Evolutionary conservation across 2,113 vertebrate species (phyloP), one percentile per base, ranked within the genome.

Genomic region (Struthidea cinerea): DNA sequence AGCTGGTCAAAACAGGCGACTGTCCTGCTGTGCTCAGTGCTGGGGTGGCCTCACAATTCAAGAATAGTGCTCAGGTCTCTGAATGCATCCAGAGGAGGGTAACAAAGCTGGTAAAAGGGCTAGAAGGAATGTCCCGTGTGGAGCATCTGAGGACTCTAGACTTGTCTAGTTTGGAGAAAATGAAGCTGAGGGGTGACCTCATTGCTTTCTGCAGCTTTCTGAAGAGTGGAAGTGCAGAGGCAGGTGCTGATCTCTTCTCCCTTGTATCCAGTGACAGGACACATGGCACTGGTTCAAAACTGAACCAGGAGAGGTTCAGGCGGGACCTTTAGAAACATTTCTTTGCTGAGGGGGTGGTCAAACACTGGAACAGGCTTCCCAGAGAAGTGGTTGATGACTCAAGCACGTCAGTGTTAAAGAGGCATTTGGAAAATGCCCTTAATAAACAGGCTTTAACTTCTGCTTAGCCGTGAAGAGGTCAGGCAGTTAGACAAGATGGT

Each of bases 1-100:
- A 56, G 30, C 4, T 0, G 2, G 28, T 1, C 18, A 28, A 1
- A n/a, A 6, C 50, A 13, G 49, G n/a, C 2, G 50, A 28, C 23
- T 18, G 42, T 23, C 6, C 52, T 63, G 68, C 52, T 21, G 44
- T 57, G 60, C 52, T 21, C 32, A 16, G 70, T 0, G 8, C 42
- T 67, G 61, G 20, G 44, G 26, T 11, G 52, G 42, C 32, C 44
- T 42, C 71, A n/a, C 10, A 37, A 1, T 1, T 10, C 33, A 28
- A 16, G 14, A 52, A 22, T 33, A 5, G 4, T 46, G 11, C 23
- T 61, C 46, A 2, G 32, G 17, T 55, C 52, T 55, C 52, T 55
- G 52, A 55, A 55, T 55, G 30, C 52, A 32, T 20, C 30, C 52
- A 55, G 30, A 46, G 18, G 33, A 44, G 15, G 12, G 13, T 8